A percentile compares a stretch with the other conserved stretches of the same genome.
Evolutionary conservation across 2,113 vertebrate genomes (phyloP).

Genomic region (Erythrocebus patas): DNA sequence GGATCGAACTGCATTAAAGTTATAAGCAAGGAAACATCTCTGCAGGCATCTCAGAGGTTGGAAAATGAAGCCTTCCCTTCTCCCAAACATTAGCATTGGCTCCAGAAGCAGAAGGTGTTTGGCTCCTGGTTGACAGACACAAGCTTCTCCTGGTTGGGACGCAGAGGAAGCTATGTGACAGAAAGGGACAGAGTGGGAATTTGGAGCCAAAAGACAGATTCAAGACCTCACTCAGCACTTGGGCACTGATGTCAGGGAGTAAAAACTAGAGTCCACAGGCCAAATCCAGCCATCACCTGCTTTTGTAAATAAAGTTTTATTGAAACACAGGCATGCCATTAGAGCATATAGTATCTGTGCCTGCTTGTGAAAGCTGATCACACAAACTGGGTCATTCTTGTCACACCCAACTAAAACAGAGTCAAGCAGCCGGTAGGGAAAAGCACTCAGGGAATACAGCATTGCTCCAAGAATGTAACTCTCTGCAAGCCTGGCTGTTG

Average conservation of each 20-base stretch:
- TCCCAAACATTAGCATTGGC: background rate
- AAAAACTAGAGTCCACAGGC: background rate
- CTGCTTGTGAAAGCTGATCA: background rate
- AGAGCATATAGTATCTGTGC: too few species aligned
- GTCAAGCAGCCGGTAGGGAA: background rate
- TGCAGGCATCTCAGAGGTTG: background rate
- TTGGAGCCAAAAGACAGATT: background rate
- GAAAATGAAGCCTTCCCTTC: background rate
- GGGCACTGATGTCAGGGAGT: background rate
- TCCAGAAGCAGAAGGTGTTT: background rate
- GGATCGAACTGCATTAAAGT: background rate
- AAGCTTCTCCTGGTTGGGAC: background rate
- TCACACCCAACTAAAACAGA: background rate
- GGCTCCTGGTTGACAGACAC: background rate
- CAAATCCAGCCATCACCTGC: background rate
- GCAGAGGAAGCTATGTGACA: background rate
- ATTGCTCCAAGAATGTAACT: background rate
- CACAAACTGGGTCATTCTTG: background rate
- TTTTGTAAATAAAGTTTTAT: background rate
- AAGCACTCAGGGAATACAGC: background rate
- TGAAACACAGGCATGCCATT: background rate
- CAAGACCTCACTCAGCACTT: background rate
- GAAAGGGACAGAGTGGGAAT: background rate
- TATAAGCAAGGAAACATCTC: background rate
- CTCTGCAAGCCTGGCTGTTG: background rate